A percentile compares a stretch with the other conserved stretches of the same genome.
Evolutionary conservation across 1,140 invertebrate species (phyloP).

Genomic region (Tetragonula clypearis): DNA sequence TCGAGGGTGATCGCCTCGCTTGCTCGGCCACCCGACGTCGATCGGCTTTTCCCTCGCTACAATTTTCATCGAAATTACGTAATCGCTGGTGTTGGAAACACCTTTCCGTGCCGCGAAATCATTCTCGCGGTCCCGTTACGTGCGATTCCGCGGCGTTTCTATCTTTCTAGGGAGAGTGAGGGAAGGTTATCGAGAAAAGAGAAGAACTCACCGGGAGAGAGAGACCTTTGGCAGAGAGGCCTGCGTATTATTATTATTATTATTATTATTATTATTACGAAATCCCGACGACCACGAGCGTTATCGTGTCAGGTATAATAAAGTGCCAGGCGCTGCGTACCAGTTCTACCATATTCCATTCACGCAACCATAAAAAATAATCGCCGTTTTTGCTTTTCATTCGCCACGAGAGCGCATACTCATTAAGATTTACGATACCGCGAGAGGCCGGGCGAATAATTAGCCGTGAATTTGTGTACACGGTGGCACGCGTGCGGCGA

Average conservation of each 20-base stretch:
- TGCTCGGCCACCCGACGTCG: background rate
- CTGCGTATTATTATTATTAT: conserved; percentile 16
- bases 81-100: background rate
- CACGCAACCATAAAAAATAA: conserved; percentile 44
- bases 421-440: conserved; percentile 74
- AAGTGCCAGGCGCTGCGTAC: background rate
- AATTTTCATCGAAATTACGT: background rate
- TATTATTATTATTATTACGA: conserved; percentile 18
- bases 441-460: conserved; percentile 68
- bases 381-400: conserved; percentile 47
- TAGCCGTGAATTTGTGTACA: conserved; percentile 46
- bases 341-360: conserved; percentile 29
- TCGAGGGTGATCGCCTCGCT: background rate
- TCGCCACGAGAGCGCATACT: conserved; percentile 31
- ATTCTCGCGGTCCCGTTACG: background rate
- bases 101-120: background rate
- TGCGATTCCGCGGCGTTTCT: background rate
- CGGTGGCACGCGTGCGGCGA: conserved; percentile 12
- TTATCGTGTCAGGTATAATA: conserved; percentile 29
- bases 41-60: background rate
- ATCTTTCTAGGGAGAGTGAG: background rate
- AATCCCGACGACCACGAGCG: background rate
- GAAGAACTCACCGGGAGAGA: background rate
- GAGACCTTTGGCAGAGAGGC: conserved; percentile 21
- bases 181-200: background rate